These are phyloP conservation scores for Bombus sibiricus DNA, from an alignment of 1,140 invertebrate genomes.

Conservation along the genomic window DNA sequence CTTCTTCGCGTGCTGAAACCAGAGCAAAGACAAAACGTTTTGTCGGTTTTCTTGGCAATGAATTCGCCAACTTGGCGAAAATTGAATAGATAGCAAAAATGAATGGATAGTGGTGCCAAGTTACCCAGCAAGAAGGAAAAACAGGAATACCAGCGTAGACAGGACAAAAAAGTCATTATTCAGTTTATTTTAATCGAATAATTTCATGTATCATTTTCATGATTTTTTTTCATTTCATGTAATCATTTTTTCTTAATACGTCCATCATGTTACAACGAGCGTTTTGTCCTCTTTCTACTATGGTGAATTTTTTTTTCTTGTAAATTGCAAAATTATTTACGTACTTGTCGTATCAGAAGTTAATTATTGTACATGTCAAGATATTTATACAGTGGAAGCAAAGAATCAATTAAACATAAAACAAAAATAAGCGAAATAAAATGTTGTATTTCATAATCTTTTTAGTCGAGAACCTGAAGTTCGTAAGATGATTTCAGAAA, in stretches of 20 bases:
- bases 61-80: slow-evolving; percentile 74
- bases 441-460: not conserved
- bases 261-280: too few relatives aligned
- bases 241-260: not conserved
- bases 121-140: slow-evolving; percentile 42
- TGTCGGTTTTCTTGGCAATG: slow-evolving; percentile 70
- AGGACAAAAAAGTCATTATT: not conserved
- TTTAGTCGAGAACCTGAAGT: not conserved
- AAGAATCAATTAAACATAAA: not conserved
- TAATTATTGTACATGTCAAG: not conserved
- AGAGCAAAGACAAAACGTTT: slow-evolving; percentile 69
- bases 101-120: slow-evolving; percentile 60
- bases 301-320: not conserved
- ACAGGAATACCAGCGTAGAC: not conserved
- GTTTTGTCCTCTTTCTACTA: not conserved
- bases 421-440: not conserved
- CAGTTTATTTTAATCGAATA: not conserved
- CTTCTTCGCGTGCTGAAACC: slow-evolving; percentile 48
- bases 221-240: too few relatives aligned
- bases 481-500: too few relatives aligned
- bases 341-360: not conserved
- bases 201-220: not conserved
- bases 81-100: slow-evolving; percentile 74
- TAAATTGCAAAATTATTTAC: not conserved
- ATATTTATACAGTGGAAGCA: not conserved